A percentile compares a stretch with the other conserved stretches of the same genome.
phyloP scores from a whole-genome alignment of 2,888 invertebrate species.

The Drosophila kanekoi region DNA sequence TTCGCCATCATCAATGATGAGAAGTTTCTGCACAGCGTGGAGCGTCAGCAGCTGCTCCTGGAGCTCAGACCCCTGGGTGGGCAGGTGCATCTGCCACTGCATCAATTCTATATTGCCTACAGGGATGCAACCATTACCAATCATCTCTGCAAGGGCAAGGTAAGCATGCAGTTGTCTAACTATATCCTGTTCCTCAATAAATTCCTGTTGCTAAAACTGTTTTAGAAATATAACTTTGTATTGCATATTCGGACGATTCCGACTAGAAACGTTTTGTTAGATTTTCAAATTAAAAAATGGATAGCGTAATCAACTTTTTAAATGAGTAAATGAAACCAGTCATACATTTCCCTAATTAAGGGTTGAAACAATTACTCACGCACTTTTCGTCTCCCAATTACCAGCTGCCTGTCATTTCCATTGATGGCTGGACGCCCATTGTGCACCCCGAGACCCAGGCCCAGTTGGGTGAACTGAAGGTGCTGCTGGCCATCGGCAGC shows the following conservation, averaged over 20 bases:
- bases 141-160: slow-evolving; percentile 86
- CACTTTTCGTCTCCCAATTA: not conserved
- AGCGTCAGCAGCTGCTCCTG: slow-evolving; percentile 86
- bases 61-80: slow-evolving; percentile 86
- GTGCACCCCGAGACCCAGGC: slow-evolving; percentile 83
- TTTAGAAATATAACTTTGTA: not conserved
- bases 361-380: no score
- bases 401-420: slow-evolving; percentile 87
- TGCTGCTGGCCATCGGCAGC: slow-evolving; percentile 87
- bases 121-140: slow-evolving; percentile 86
- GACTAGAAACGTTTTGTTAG: no score
- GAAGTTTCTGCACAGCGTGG: slow-evolving; percentile 86
- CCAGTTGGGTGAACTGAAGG: slow-evolving; percentile 86
- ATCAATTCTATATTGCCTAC: slow-evolving; percentile 88
- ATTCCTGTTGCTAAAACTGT: not conserved
- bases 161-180: slow-evolving; percentile 59
- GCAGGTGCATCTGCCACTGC: slow-evolving; percentile 86
- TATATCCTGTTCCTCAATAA: not conserved
- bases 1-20: slow-evolving; percentile 87
- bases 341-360: no score
- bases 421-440: slow-evolving; percentile 87
- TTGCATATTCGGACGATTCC: no score
- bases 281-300: no score
- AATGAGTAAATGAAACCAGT: no score
- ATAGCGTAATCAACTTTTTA: no score